Conservation (phyloP, 2,797 vertebrate genomes). For the Pseudomugil tenellus region DNA sequence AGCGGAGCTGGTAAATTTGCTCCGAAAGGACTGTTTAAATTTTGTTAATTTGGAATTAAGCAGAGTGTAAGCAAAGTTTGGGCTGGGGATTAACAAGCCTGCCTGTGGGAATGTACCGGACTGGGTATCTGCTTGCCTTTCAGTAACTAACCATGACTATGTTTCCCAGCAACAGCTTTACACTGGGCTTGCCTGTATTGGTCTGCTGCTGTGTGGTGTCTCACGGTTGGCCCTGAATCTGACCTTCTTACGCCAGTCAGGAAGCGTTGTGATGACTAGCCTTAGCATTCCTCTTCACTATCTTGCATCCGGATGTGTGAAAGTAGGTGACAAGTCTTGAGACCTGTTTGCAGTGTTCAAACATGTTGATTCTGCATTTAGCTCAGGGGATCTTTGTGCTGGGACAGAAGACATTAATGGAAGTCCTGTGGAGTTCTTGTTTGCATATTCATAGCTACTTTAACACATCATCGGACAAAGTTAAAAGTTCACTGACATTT, state of each 20-base stretch:
- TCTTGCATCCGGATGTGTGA: conserved; percentile 42
- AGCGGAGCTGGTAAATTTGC: conserved; percentile 32
- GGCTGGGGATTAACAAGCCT: conserved; percentile 71
- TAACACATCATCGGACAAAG: neutral
- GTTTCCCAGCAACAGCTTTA: conserved; percentile 56
- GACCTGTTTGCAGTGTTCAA: conserved; percentile 5
- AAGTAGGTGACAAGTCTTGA: conserved; percentile 25
- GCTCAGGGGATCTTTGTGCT: neutral
- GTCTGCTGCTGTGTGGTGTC: conserved; percentile 39
- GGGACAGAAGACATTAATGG: neutral
- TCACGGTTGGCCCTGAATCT: conserved; percentile 56
- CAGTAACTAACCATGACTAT: conserved; percentile 50
- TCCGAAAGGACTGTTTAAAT: conserved; percentile 57
- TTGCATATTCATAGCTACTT: neutral
- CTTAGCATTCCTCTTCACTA: conserved; percentile 64
- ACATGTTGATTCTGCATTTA: neutral
- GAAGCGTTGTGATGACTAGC: conserved; percentile 60
- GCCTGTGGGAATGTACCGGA: conserved; percentile 62
- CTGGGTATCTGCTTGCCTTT: conserved; percentile 43
- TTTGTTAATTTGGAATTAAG: conserved; percentile 70
- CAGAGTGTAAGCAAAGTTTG: conserved; percentile 76
- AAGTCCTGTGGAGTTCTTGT: neutral
- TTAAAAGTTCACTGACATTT: neutral
- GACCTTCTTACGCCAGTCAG: conserved; percentile 42
- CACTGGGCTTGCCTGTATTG: conserved; percentile 44